phyloP scores from a whole-genome alignment of 2,888 invertebrate species.

The Leucoptera coffeella region DNA sequence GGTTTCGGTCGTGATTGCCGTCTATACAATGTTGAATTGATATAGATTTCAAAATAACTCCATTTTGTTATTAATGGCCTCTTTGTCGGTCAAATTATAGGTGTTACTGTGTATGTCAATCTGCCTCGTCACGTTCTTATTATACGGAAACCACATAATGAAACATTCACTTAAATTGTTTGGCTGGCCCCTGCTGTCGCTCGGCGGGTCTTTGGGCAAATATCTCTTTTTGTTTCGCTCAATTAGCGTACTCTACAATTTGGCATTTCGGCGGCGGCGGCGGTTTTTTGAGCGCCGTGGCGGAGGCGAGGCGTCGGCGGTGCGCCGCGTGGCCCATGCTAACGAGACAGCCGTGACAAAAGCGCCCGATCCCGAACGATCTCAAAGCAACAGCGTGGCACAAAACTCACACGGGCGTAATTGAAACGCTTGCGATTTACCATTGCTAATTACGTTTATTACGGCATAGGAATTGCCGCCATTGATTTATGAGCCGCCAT shows the following conservation, averaged over 20 bases:
- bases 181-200: constrained; percentile 6
- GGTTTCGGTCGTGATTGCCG: constrained; percentile 41
- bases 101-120: constrained; percentile 24
- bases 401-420: too few relatives aligned
- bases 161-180: constrained; percentile 15
- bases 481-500: constrained; percentile 41
- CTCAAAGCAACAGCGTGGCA: too few relatives aligned
- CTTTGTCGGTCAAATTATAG: constrained; percentile 35
- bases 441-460: constrained; percentile 44
- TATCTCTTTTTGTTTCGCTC: too few relatives aligned
- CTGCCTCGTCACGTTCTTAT: constrained; percentile 31
- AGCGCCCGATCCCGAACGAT: too few relatives aligned
- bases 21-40: constrained; percentile 33
- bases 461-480: constrained; percentile 36
- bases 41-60: constrained; percentile 27
- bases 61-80: constrained; percentile 32
- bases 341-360: too few relatives aligned
- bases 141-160: constrained; percentile 23
- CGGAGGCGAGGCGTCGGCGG: too few relatives aligned
- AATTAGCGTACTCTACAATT: too few relatives aligned
- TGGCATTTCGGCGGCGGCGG: too few relatives aligned
- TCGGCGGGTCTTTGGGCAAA: too few relatives aligned
- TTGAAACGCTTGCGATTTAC: too few relatives aligned
- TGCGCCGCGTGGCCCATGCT: too few relatives aligned
- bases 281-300: too few relatives aligned